Evolutionary conservation across 2,797 vertebrate species (phyloP), one percentile per base, ranked within the genome.

Genomic region (Vespertilio murinus): DNA sequence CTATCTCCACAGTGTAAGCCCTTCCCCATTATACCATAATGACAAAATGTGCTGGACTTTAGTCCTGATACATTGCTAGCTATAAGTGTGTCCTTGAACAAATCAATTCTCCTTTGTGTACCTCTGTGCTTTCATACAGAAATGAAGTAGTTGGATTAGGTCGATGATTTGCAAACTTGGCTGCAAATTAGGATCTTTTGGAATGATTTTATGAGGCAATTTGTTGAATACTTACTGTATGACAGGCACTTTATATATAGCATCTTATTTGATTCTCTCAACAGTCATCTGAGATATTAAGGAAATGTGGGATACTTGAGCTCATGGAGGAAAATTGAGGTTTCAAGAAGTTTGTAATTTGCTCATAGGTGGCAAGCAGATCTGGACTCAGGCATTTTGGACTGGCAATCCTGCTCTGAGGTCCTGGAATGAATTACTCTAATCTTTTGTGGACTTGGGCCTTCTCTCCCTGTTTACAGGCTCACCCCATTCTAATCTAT

Each of bases 191-290:
- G 70, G 74, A 79, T 82, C 30, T 88, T 86, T 79, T 61, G 54
- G 80, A 82, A 45, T 84, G 47, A 45, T 92, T 92, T 92, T 79
- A 20, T 91, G 83, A 89, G 38, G 70, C 56, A 88, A 59, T 75
- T 59, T 77, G 70, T 69, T 95, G 82, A 82, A 59, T 79, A 77
- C 18, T 93, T 79, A 56, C 49, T 69, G 23, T 28, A 25, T 35
- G 54, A 67, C 61, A 85, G 92, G 64, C 18, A 33, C 64, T 83
- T 65, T 70, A 40, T 59, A 64, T 67, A 54, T 14, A 75, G 33
- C 49, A 88, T 81, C 69, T 95, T 40, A 40, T 49, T 83, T 54
- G 33, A 80, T 64, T 79, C 49, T 91, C 18, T 93, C 74, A 86
- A 33, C 35, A 65, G 84, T 40, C 75, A 9, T 42, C 18, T 35